Conservation (phyloP, 1,140 invertebrate species). For the Nephila pilipes region DNA sequence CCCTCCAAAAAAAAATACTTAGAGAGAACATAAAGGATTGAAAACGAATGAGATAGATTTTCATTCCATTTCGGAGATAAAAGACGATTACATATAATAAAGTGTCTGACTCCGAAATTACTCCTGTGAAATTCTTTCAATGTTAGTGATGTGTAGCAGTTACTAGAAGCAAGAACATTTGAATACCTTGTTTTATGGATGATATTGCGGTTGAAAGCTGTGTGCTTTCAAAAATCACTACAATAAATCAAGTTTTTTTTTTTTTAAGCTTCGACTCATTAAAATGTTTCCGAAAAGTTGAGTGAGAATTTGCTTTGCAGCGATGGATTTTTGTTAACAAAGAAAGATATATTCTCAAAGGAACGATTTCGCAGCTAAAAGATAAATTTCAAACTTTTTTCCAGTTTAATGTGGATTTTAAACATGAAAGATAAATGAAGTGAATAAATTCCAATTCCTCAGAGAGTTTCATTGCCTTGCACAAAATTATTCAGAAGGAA, state of each 20-base stretch:
- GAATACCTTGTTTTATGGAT: neutral
- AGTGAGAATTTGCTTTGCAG: neutral
- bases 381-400: neutral
- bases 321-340: neutral
- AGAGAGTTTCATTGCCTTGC: neutral
- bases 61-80: neutral
- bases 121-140: neutral
- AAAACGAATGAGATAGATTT: neutral
- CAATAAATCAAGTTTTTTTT: conserved; percentile 22
- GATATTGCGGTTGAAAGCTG: neutral
- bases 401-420: neutral
- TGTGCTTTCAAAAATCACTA: neutral
- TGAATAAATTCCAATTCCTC: neutral
- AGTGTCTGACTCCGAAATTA: conserved; percentile 10
- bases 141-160: too few relatives aligned
- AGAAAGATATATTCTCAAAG: neutral
- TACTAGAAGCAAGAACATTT: neutral
- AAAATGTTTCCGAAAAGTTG: neutral
- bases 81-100: conserved; percentile 8
- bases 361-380: neutral
- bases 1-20: too few relatives aligned
- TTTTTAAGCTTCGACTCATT: neutral
- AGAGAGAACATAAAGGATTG: neutral
- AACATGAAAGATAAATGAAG: neutral
- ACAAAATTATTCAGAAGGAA: neutral